These are phyloP conservation scores for Panthera leo DNA, from an alignment of 2,113 vertebrate species.

Conservation along the genomic window DNA sequence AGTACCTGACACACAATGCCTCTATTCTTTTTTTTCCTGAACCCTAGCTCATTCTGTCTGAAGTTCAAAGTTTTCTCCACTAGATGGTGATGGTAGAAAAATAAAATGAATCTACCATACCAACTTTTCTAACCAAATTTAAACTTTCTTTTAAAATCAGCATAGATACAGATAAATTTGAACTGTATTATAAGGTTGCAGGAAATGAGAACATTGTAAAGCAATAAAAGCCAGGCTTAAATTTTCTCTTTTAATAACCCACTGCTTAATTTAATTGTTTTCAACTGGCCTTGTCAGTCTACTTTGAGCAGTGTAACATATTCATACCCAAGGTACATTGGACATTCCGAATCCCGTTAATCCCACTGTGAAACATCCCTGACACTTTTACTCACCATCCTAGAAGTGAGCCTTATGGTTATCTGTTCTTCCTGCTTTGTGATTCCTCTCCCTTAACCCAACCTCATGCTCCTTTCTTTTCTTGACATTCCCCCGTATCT, in stretches of 20 bases:
- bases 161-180: conserved; percentile 2
- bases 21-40: neutral
- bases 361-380: neutral
- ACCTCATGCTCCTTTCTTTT: neutral
- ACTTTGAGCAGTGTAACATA: neutral
- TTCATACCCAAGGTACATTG: neutral
- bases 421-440: neutral
- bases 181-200: neutral
- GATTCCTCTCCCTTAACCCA: neutral
- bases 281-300: neutral
- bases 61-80: conserved; percentile 66
- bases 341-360: neutral
- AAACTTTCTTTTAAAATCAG: conserved; percentile 1
- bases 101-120: neutral
- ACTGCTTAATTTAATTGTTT: neutral
- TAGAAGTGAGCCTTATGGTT: neutral
- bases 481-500: neutral
- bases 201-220: neutral
- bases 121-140: conserved; percentile 6
- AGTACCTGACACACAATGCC: neutral
- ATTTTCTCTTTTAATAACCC: neutral
- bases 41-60: neutral
- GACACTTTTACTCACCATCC: neutral
- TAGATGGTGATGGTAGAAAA: conserved; percentile 66
- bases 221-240: neutral